A percentile compares a stretch with the other conserved stretches of the same genome.
Evolutionary conservation across 2,113 vertebrate genomes (phyloP).

Genomic region (Xiphophorus couchianus): DNA sequence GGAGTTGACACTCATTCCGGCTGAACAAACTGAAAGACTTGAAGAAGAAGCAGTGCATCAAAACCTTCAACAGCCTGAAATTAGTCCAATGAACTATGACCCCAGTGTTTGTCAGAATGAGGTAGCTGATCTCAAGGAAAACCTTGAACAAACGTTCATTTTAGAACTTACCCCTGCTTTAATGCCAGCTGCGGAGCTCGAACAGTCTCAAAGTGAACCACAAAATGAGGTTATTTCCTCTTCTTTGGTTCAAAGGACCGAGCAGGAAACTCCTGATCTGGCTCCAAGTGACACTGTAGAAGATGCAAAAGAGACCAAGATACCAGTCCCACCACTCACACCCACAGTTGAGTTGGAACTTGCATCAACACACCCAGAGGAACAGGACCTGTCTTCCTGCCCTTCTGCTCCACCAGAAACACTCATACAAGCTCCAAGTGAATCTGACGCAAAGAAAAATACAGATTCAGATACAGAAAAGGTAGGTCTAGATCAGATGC

Average conservation of each 20-base stretch:
- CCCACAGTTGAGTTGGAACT: conserved; percentile 51
- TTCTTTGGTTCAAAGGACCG: conserved; percentile 33
- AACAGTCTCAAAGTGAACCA: conserved; percentile 45
- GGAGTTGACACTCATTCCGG: conserved; percentile 39
- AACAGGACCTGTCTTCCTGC: conserved; percentile 36
- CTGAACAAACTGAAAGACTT: conserved; percentile 31
- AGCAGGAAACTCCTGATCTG: conserved; percentile 35
- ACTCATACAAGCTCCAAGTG: conserved; percentile 21
- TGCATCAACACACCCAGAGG: conserved; percentile 40
- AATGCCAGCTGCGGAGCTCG: conserved; percentile 60
- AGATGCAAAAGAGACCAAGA: conserved; percentile 21
- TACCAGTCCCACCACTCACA: conserved; percentile 21
- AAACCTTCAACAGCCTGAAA: conserved; percentile 38
- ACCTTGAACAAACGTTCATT: conserved; percentile 67
- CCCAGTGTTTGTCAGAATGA: conserved; percentile 47
- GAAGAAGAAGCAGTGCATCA: conserved; percentile 51
- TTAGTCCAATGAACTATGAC: conserved; percentile 21
- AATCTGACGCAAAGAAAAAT: conserved; percentile 29
- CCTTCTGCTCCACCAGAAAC: conserved; percentile 30
- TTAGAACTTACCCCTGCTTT: conserved; percentile 71
- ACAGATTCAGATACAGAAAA: conserved; percentile 30
- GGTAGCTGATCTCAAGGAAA: conserved; percentile 33
- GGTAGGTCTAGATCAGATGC: conserved; percentile 16
- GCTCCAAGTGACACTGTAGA: conserved; percentile 8
- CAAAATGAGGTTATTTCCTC: conserved; percentile 41